Percentiles rank a stretch among this genome's conserved stretches.
Conservation (phyloP, 2,888 invertebrate species). For the Eulithis testata region DNA sequence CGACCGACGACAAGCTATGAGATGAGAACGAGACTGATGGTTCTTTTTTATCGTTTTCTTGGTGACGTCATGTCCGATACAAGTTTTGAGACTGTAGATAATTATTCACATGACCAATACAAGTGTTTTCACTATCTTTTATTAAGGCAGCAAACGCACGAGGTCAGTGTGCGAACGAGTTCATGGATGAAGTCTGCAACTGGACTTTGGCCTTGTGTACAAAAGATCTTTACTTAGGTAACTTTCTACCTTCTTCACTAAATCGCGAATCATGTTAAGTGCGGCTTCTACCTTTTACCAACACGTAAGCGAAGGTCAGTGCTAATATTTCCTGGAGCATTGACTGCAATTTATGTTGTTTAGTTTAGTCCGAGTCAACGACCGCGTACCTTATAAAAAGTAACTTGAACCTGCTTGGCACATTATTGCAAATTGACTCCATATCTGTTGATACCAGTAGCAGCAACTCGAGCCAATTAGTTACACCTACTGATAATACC, state of each 20-base stretch:
- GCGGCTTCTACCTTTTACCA: not conserved
- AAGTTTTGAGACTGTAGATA: not conserved
- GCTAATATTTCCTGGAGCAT: constrained; percentile 58
- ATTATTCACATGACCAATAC: not conserved
- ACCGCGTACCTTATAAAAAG: constrained; percentile 73
- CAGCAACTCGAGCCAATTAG: constrained; percentile 36
- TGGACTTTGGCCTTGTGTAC: constrained; percentile 10
- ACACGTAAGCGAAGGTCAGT: constrained; percentile 45
- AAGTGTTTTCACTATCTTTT: constrained; percentile 15
- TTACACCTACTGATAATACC: constrained; percentile 26
- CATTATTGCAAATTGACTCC: constrained; percentile 78
- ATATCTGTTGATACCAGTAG: constrained; percentile 63
- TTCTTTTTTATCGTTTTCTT: constrained; percentile 52
- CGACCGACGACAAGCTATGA: constrained; percentile 46
- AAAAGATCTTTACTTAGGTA: not conserved
- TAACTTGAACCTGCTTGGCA: constrained; percentile 69
- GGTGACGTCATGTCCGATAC: constrained; percentile 14
- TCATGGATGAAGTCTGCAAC: constrained; percentile 8
- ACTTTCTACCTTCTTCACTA: not conserved
- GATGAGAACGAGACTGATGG: constrained; percentile 53
- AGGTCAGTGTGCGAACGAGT: constrained; percentile 17
- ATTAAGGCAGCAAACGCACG: constrained; percentile 14
- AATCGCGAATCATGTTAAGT: constrained; percentile 1
- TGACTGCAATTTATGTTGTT: constrained; percentile 65
- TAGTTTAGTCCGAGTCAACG: constrained; percentile 74